Percentiles rank a stretch among this genome's conserved stretches.
Evolutionary conservation across 2,113 vertebrate species (phyloP).

Genomic region (Orthonyx spaldingii): DNA sequence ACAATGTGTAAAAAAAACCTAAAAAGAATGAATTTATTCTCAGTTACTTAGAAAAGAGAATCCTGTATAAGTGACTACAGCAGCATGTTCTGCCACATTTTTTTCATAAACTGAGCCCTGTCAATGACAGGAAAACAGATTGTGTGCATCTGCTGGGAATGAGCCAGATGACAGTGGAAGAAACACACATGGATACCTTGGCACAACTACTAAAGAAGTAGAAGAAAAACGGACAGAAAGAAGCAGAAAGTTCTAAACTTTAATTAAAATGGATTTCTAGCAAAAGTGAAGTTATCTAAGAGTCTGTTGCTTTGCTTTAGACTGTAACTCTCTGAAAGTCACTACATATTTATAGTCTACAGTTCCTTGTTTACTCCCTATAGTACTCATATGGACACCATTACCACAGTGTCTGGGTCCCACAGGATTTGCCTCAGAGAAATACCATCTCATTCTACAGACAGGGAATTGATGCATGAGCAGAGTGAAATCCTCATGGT

Average conservation of each 20-base stretch:
- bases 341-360: neutral
- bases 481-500: neutral
- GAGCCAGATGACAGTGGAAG: constrained; percentile 93
- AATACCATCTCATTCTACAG: neutral
- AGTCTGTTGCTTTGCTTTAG: constrained; percentile 50
- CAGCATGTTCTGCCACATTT: constrained; percentile 82
- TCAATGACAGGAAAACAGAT: constrained; percentile 84
- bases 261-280: constrained; percentile 74
- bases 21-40: constrained; percentile 63
- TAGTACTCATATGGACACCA: neutral
- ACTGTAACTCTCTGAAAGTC: neutral
- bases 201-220: constrained; percentile 80
- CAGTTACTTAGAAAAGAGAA: constrained; percentile 67
- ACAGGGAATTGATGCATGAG: neutral
- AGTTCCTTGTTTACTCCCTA: constrained; percentile 12
- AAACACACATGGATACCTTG: constrained; percentile 89
- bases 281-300: constrained; percentile 64
- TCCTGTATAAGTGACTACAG: constrained; percentile 73
- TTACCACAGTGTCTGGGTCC: neutral
- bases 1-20: neutral
- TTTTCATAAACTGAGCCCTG: constrained; percentile 80
- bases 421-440: neutral
- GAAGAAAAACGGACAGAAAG: constrained; percentile 74
- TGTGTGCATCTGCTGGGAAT: constrained; percentile 89
- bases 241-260: constrained; percentile 75